Evolutionary conservation across 2,888 invertebrate genomes (phyloP).

Genomic region (Coelopa pilipes): DNA sequence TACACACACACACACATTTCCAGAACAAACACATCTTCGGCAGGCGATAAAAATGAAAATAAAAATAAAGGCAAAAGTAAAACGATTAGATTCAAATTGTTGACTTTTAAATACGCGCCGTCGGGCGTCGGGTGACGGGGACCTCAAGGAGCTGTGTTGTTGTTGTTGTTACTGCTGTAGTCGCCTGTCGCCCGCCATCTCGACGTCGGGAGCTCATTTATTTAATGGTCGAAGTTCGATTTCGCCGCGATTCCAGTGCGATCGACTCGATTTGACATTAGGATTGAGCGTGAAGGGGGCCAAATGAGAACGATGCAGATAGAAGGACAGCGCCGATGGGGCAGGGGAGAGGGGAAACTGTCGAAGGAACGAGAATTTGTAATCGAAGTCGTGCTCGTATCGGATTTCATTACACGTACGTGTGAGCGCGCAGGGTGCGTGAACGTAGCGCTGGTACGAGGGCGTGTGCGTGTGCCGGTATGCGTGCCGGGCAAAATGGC

Average conservation of each 20-base stretch:
- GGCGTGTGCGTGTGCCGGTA: neutral
- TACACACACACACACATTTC: neutral
- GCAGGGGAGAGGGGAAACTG: neutral
- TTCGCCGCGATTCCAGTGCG: conserved; percentile 1
- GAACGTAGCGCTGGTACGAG: neutral
- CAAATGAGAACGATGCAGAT: neutral
- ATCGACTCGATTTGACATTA: conserved; percentile 18
- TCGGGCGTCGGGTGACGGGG: neutral
- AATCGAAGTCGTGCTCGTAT: neutral
- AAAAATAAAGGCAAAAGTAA: conserved; percentile 29
- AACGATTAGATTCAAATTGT: conserved; percentile 25
- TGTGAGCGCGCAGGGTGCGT: too few relatives aligned
- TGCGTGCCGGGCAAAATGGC: conserved; percentile 8
- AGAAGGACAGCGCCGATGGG: neutral
- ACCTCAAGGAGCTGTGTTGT: neutral
- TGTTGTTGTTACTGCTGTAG: neutral
- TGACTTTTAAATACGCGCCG: conserved; percentile 24
- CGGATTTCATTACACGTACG: too few relatives aligned
- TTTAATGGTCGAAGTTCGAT: conserved; percentile 28
- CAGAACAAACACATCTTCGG: conserved; percentile 2
- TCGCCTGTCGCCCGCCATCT: neutral
- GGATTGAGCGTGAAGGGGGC: neutral
- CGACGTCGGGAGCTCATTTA: conserved; percentile 17
- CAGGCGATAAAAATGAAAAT: conserved; percentile 15
- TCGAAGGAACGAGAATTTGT: conserved; percentile 2